These are phyloP conservation scores for Brachyalestes nurse DNA, from an alignment of 2,797 vertebrate species.

Conservation along the genomic window DNA sequence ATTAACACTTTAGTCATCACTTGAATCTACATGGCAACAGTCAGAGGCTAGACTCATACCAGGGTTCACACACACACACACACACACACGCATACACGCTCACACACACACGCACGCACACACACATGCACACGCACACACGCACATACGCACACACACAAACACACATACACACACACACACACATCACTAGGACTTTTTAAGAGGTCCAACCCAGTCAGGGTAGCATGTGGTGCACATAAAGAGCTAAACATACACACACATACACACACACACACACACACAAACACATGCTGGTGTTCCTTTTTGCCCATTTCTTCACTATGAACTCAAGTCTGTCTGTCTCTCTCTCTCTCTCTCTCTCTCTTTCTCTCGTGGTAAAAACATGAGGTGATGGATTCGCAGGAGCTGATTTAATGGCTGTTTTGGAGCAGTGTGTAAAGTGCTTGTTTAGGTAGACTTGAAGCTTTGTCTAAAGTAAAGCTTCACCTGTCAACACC, in stretches of 20 bases:
- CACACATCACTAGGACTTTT: too few relatives aligned
- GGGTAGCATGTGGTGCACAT: too few relatives aligned
- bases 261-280: conserved; percentile 11
- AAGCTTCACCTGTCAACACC: conserved; percentile 43
- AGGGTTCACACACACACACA: conserved; percentile 3
- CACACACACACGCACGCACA: too few relatives aligned
- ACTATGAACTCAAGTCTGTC: conserved; percentile 50
- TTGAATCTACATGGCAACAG: not conserved
- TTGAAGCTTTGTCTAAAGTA: conserved; percentile 34
- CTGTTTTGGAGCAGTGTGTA: conserved; percentile 10
- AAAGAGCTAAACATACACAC: not conserved
- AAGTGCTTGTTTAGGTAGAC: conserved; percentile 34
- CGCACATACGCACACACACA: too few relatives aligned
- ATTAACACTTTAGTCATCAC: not conserved
- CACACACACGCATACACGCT: too few relatives aligned
- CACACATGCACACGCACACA: not conserved
- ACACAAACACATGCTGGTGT: too few relatives aligned
- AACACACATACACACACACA: too few relatives aligned
- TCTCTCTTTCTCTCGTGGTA: not conserved
- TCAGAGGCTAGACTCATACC: too few relatives aligned
- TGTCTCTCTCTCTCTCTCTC: conserved; percentile 25
- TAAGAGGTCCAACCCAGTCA: too few relatives aligned
- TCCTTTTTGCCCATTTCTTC: conserved; percentile 37
- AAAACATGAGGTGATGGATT: not conserved
- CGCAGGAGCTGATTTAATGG: conserved; percentile 20